A percentile compares a stretch with the other conserved stretches of the same genome.
Evolutionary conservation across 2,113 vertebrate genomes (phyloP).

Genomic region (Leptosomus discolor): DNA sequence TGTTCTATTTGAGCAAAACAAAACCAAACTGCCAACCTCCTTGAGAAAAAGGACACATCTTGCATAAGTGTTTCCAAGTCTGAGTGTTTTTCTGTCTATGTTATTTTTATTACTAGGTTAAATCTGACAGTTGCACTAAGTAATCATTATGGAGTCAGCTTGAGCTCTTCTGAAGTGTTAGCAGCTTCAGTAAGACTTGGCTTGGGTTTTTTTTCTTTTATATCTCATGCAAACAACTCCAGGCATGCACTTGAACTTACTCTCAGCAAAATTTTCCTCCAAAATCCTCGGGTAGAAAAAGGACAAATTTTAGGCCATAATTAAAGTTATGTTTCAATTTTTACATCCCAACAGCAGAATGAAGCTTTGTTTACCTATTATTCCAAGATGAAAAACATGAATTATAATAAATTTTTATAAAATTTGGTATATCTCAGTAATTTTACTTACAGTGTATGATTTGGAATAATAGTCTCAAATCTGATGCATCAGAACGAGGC

Average conservation of each 20-base stretch:
- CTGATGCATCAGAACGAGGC: neutral
- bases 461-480: neutral
- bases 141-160: neutral
- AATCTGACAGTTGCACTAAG: neutral
- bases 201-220: neutral
- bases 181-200: neutral
- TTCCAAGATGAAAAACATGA: neutral
- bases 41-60: neutral
- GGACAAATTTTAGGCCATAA: neutral
- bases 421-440: neutral
- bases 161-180: neutral
- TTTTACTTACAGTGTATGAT: neutral
- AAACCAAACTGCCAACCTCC: neutral
- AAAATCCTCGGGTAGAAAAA: neutral
- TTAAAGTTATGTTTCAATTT: neutral
- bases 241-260: neutral
- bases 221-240: neutral
- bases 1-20: neutral
- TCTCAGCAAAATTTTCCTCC: neutral
- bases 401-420: neutral
- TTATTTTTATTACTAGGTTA: slow-evolving; percentile 38
- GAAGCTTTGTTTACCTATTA: neutral
- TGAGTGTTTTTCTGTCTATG: neutral
- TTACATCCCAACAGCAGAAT: neutral
- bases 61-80: neutral